Evolutionary conservation across 2,113 vertebrate genomes (phyloP).

Genomic region (rabbit (Oryctolagus cuniculus)): mOryCun1.1 NC_091435.1:29492001-29492500

Average conservation of each 20-base stretch:
- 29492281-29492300: not conserved
- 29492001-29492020: too few species aligned
- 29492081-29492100: not conserved
- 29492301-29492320: not conserved
- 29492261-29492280: not conserved
- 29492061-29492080: too few species aligned
- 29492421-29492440: not conserved
- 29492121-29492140: not conserved
- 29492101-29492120: not conserved
- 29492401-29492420: not conserved
- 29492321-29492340: not conserved
- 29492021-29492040: too few species aligned
- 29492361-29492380: not conserved
- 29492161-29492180: not conserved
- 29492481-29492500: not conserved
- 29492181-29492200: not conserved
- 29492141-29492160: not conserved
- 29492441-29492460: not conserved
- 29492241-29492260: not conserved
- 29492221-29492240: not conserved
- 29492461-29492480: too few species aligned
- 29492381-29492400: not conserved
- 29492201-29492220: not conserved
- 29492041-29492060: too few species aligned
- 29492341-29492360: not conserved